These are phyloP conservation scores for Notamacropus eugenii DNA, from an alignment of 2,797 vertebrate species.

Conservation along the genomic window DNA sequence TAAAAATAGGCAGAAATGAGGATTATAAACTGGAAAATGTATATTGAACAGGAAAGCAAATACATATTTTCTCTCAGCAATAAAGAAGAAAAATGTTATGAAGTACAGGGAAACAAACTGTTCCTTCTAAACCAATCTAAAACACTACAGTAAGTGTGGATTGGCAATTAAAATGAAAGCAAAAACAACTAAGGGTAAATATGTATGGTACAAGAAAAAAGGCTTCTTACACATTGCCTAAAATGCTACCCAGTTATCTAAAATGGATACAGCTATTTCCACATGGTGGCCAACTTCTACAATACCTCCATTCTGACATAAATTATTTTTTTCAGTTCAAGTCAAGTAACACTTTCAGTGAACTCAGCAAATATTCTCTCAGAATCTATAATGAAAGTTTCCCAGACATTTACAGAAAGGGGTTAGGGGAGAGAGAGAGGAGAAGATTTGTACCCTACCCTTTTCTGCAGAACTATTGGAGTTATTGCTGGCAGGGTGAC, in stretches of 20 bases:
- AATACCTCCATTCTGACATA: slow-evolving; percentile 13
- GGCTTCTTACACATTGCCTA: slow-evolving; percentile 38
- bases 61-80: slow-evolving; percentile 37
- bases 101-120: slow-evolving; percentile 59
- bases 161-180: slow-evolving; percentile 61
- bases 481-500: slow-evolving; percentile 93
- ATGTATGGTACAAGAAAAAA: not conserved
- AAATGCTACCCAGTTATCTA: slow-evolving; percentile 32
- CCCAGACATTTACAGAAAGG: slow-evolving; percentile 31
- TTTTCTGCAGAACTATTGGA: slow-evolving; percentile 92
- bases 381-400: slow-evolving; percentile 33
- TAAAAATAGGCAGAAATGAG: slow-evolving; percentile 54
- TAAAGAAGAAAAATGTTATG: slow-evolving; percentile 38
- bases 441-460: slow-evolving; percentile 79
- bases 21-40: slow-evolving; percentile 40
- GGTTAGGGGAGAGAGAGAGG: not conserved
- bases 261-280: slow-evolving; percentile 50
- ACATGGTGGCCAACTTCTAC: slow-evolving; percentile 20
- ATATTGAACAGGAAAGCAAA: slow-evolving; percentile 57
- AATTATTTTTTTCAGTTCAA: not conserved
- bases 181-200: slow-evolving; percentile 57
- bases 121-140: slow-evolving; percentile 57
- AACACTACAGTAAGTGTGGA: slow-evolving; percentile 52
- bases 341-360: slow-evolving; percentile 43
- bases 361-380: slow-evolving; percentile 46